Base-by-base conservation (phyloP, 2,113 vertebrate genomes). In the Orcinus orca region DNA sequence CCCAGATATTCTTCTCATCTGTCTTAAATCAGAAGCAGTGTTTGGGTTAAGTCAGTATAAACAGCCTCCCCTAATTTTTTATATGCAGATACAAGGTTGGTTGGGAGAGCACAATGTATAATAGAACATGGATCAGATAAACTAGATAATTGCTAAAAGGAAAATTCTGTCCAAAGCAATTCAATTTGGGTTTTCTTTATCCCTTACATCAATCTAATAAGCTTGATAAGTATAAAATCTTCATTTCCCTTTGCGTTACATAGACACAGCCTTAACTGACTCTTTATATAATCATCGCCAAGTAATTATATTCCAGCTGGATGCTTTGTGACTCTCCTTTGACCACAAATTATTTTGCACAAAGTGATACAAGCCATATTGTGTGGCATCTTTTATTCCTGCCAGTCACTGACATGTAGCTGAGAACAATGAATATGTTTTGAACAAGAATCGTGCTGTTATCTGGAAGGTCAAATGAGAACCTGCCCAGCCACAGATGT, bases 281-380 rank as follows among this genome's bases (percentile, higher is more conserved):
- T 95, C 29, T 89, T 95, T 91, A 88, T 41, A 65, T 87, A 95
- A 95, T 97, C 77, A 88, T 85, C 65, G 96, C 47, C 73, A 96
- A 98, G 44, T 76, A 95, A 93, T 50, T 92, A 41, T 31, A 85
- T 47, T 85, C 25, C 5, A 91, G 70, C 31, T 53, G 68, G 60
- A 81, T 95, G 90, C 81, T 97, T 98, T 86, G 13, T 92, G 77
- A 95, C 26, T 97, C 76, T 95, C 60, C 47, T 96, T 97, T 98
- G 95, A 96, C 25, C 47, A 21, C 15, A 87, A 65, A 94, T 95
- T 85, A 96, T 79, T 95, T 97, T 83, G 92, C 58, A 95, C 70
- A 88, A 96, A 47, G 90, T 90, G 71, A 95, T 86, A 96, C 0
- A 77, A 97, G 33, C 29, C 73, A 94, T 90, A 95, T 77, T 80